Base-by-base conservation (phyloP, 2,888 invertebrate genomes). In the Dasypogon diadema region DNA sequence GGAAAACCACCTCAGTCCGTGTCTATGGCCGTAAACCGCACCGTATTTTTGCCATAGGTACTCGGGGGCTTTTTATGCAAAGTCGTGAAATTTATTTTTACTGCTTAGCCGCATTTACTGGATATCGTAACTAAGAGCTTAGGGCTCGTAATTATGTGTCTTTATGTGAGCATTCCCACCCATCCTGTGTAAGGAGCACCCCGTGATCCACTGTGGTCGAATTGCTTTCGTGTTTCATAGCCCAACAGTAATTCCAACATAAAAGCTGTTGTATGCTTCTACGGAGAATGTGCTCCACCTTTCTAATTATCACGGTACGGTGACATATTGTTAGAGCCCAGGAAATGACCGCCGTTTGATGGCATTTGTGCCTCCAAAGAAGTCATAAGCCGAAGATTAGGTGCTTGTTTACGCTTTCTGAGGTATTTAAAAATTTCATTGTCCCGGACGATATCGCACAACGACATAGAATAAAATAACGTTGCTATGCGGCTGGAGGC, bases 51-150 rank as follows among this genome's bases (percentile, higher is more conserved):
- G n/a, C 46, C 24, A 22, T 65, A 65, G 46, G 48, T 26, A n/a
- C 46, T 65, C 46, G n/a, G 65, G 26, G 24, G 65, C 18, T 12
- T 48, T 65, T 65, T 46, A 65, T 65, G 46, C 21, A 65, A 65
- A 65, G 22, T 65, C 65, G 48, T 65, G 65, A 65, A 65, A 65
- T 65, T 65, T 65, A 65, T 65, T 65, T 65, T 65, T 65, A 65
- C 65, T 42, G 48, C 37, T 65, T 8, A 65, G 46, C 24, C 65
- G 24, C 65, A 46, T 65, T 60, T 60, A 37, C 65, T 24, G n/a
- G 22, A 65, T 46, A 65, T 48, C 65, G 65, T 65, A 46, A 48
- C 65, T 46, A 48, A 14, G 60, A 37, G 60, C 37, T 60, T 60
- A 60, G 37, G 34, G 37, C 42, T 65, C 65, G 65, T 65, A 65